phyloP scores from a whole-genome alignment of 2,113 vertebrate genomes.

The Poecile atricapillus region DNA sequence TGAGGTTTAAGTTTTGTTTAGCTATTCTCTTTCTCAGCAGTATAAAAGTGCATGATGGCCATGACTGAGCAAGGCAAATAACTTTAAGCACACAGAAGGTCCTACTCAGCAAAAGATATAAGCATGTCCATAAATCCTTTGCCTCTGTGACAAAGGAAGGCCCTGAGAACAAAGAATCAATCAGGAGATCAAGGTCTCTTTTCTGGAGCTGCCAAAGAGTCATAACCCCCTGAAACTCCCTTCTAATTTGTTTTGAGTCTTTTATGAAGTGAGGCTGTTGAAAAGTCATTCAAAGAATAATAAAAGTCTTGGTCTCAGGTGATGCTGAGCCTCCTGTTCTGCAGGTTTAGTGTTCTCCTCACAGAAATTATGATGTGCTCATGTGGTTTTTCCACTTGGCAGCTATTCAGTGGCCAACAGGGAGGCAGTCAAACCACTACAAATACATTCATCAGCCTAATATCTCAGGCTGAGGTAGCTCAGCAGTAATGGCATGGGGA shows the following conservation, averaged over 20 bases:
- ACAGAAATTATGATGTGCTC: neutral
- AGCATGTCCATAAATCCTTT: constrained; percentile 3
- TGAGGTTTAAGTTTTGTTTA: neutral
- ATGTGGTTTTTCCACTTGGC: neutral
- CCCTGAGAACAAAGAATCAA: neutral
- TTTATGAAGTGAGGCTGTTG: neutral
- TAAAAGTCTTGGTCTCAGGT: neutral
- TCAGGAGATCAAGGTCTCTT: constrained; percentile 6
- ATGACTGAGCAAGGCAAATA: neutral
- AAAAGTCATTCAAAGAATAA: neutral
- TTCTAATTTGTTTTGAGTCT: neutral
- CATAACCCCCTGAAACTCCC: neutral
- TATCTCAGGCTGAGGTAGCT: neutral
- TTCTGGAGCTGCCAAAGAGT: neutral
- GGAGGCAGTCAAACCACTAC: neutral
- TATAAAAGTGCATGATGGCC: neutral
- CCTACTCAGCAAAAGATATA: constrained; percentile 6
- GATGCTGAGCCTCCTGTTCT: neutral
- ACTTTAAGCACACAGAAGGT: neutral
- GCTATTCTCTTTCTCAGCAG: neutral
- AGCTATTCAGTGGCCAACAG: neutral
- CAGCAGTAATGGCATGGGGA: neutral
- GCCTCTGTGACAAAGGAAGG: neutral
- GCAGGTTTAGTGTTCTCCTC: neutral
- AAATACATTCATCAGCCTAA: neutral